Percentiles rank a stretch among this genome's conserved stretches.
phyloP scores from a whole-genome alignment of 2,888 invertebrate genomes.

The Drosophila tanythrix region DNA sequence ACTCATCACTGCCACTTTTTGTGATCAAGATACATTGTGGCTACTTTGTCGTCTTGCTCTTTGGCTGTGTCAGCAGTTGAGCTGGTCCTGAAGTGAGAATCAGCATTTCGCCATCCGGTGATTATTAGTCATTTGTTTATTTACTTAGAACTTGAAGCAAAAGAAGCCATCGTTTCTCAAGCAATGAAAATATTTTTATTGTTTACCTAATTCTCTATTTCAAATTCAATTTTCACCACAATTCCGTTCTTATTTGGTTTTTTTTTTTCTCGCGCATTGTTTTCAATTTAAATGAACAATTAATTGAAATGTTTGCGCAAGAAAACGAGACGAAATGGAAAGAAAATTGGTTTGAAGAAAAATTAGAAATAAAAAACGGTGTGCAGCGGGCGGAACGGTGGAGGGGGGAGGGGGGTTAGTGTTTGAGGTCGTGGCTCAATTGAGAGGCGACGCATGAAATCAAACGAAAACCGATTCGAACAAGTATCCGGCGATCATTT shows the following conservation, averaged over 20 bases:
- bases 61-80: background rate
- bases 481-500: conserved; percentile 59
- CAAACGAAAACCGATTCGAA: conserved; percentile 69
- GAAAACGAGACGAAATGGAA: conserved; percentile 28
- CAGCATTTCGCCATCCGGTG: conserved; percentile 19
- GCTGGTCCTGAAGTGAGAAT: background rate
- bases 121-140: conserved; percentile 40
- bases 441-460: conserved; percentile 34
- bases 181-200: conserved; percentile 35
- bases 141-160: conserved; percentile 19
- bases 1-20: background rate
- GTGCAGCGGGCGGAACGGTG: background rate
- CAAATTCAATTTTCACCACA: conserved; percentile 24
- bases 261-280: conserved; percentile 45
- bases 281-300: conserved; percentile 69
- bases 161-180: conserved; percentile 16
- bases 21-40: background rate
- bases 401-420: background rate
- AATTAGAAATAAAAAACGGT: conserved; percentile 17
- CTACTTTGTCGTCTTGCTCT: no score
- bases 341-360: conserved; percentile 38
- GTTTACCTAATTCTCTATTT: conserved; percentile 42
- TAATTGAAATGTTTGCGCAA: conserved; percentile 73
- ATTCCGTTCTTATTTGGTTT: conserved; percentile 11
- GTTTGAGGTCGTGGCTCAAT: conserved; percentile 30